Percentiles rank a stretch among this genome's conserved stretches.
Evolutionary conservation across 2,113 vertebrate species (phyloP).

Genomic region (Mystacornis crossleyi): DNA sequence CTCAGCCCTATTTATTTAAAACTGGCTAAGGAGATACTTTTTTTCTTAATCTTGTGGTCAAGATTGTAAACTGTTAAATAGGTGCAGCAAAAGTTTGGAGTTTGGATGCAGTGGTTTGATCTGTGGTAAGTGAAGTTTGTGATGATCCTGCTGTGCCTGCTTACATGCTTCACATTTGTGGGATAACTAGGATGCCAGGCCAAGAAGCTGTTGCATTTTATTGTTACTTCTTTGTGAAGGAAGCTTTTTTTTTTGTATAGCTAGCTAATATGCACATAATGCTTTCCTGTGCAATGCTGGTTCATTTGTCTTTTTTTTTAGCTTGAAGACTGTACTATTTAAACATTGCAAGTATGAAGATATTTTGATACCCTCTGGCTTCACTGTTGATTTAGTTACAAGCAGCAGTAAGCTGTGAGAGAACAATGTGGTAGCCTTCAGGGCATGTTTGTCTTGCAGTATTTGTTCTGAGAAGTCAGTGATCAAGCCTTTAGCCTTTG

Average conservation of each 20-base stretch:
- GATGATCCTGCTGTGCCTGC: not conserved
- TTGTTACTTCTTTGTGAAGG: not conserved
- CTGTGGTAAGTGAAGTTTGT: not conserved
- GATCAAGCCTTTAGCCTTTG: not conserved
- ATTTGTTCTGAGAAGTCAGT: not conserved
- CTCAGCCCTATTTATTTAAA: not conserved
- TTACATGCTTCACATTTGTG: not conserved
- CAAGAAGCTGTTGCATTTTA: not conserved
- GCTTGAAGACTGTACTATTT: not conserved
- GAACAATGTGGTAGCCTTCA: not conserved
- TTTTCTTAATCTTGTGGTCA: not conserved
- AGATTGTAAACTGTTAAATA: not conserved
- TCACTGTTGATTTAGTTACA: not conserved
- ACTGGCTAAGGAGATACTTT: not conserved
- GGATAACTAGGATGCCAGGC: not conserved
- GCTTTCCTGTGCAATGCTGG: not conserved
- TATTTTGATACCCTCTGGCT: not conserved
- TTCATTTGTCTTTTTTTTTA: not conserved
- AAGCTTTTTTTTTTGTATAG: not conserved
- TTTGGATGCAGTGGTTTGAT: not conserved
- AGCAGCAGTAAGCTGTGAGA: not conserved
- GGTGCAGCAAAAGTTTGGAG: not conserved
- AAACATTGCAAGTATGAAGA: not conserved
- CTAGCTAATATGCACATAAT: not conserved
- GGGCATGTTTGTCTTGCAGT: not conserved